Evolutionary conservation across 1,140 invertebrate genomes (phyloP), one percentile per base, ranked within the genome.

Genomic region (Vollenhovia emeryi): DNA sequence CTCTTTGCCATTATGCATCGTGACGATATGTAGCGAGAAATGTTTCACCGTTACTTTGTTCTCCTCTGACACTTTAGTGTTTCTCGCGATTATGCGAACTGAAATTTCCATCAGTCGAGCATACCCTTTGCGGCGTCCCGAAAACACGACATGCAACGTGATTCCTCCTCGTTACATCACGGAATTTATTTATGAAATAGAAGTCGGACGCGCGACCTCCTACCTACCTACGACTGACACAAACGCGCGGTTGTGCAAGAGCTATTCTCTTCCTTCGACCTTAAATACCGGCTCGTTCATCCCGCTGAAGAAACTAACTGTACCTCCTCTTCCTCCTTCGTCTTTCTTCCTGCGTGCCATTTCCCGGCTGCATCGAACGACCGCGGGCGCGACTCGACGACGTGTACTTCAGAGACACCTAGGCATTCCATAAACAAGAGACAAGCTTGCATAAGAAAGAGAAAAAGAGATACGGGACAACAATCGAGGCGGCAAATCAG

Each of bases 131-230:
- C 21, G 13, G 24, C 66, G 33, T 48, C 40, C 27, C 5, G 33
- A 40, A 78, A 5, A 66, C n/a, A 33, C 1, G 66, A 57, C 27
- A 24, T 3, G 24, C 18, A 24, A 11, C 18, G 55, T 15, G 36
- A 68, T 27, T 5, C 21, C 36, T 33, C 30, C 27, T 75, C 45
- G 24, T 79, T 62, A 68, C 48, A n/a, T 68, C 33, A 79, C 88
- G 87, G 87, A 92, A 92, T 84, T 86, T 88, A 88, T 86, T 91
- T 91, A 92, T 90, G n/a, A n/a, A n/a, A n/a, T n/a, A n/a, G n/a
- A n/a, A 89, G 82, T 89, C 86, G 87, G 90, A n/a, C 27, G 85
- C 27, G 85, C 90, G 91, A 91, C 88, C 87, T 91, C 89, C 89
- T 87, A 85, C n/a, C n/a, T 36, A 36, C 82, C 82, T 89, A 86